Evolutionary conservation across 2,113 vertebrate species (phyloP).

Genomic region (Notothenia coriiceps): DNA sequence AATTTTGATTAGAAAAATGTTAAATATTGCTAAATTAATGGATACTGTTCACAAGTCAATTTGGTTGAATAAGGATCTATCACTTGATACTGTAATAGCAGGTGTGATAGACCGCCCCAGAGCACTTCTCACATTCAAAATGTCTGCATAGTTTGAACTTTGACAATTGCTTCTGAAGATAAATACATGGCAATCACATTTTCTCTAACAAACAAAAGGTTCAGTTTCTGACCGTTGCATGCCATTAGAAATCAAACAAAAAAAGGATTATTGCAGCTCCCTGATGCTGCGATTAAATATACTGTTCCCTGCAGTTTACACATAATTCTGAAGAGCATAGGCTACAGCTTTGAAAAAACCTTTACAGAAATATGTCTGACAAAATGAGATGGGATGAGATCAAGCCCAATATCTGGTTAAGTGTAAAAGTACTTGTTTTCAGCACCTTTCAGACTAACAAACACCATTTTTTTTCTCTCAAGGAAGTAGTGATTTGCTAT

Average conservation of each 20-base stretch:
- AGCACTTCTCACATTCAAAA: constrained; percentile 81
- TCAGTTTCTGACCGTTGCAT: constrained; percentile 1
- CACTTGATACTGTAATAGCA: constrained; percentile 34
- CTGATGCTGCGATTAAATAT: constrained; percentile 3
- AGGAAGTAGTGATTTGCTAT: constrained; percentile 68
- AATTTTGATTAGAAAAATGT: constrained; percentile 26
- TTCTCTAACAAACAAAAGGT: constrained; percentile 26
- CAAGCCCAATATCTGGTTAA: constrained; percentile 7
- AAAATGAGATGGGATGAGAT: constrained; percentile 37
- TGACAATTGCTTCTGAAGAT: constrained; percentile 59
- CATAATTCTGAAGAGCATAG: background rate
- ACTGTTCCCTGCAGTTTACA: constrained; percentile 46
- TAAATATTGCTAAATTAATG: constrained; percentile 64
- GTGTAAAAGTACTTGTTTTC: constrained; percentile 28
- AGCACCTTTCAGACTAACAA: constrained; percentile 46
- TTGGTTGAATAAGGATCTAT: constrained; percentile 67
- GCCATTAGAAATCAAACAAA: background rate
- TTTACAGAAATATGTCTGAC: constrained; percentile 33
- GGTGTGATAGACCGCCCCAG: constrained; percentile 43
- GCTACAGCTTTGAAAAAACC: background rate
- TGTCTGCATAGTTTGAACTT: constrained; percentile 82
- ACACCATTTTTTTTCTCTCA: constrained; percentile 1
- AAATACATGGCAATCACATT: constrained; percentile 46
- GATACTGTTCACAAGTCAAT: constrained; percentile 67
- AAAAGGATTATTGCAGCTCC: constrained; percentile 16